A percentile compares a stretch with the other conserved stretches of the same genome.
Evolutionary conservation across 2,888 invertebrate species (phyloP).

Genomic region (Tipula vernalis): DNA sequence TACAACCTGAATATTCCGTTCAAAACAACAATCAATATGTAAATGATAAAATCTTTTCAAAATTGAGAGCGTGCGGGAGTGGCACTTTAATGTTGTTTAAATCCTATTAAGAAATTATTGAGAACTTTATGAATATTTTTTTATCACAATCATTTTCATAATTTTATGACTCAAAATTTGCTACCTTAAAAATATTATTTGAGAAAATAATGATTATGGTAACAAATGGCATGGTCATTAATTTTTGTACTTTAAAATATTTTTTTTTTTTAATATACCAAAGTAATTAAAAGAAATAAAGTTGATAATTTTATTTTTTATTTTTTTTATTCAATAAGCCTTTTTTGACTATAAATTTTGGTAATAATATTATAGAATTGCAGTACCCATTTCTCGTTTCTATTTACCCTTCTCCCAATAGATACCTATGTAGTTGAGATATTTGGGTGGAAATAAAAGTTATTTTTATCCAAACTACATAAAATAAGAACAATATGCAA

Average conservation of each 20-base stretch:
- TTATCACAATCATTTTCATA: background rate
- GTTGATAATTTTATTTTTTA: background rate
- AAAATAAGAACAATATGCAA: no score
- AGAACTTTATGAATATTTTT: background rate
- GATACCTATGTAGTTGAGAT: background rate
- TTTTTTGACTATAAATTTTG: background rate
- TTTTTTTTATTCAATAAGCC: background rate
- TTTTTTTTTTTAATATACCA: background rate
- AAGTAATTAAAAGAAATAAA: background rate
- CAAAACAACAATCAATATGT: no score
- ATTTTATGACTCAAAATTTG: background rate
- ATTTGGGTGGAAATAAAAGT: background rate
- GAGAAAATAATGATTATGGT: background rate
- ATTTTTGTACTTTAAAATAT: background rate
- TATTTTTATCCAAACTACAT: background rate
- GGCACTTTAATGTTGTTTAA: background rate
- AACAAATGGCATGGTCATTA: background rate
- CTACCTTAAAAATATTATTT: background rate
- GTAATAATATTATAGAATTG: background rate
- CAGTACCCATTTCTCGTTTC: background rate
- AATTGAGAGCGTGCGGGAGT: background rate
- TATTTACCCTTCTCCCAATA: background rate
- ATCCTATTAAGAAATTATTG: background rate
- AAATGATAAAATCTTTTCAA: no score
- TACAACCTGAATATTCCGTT: no score